Evolutionary conservation across 2,113 vertebrate genomes (phyloP), one percentile per base, ranked within the genome.

Genomic region (Oceanodroma tethys): DNA sequence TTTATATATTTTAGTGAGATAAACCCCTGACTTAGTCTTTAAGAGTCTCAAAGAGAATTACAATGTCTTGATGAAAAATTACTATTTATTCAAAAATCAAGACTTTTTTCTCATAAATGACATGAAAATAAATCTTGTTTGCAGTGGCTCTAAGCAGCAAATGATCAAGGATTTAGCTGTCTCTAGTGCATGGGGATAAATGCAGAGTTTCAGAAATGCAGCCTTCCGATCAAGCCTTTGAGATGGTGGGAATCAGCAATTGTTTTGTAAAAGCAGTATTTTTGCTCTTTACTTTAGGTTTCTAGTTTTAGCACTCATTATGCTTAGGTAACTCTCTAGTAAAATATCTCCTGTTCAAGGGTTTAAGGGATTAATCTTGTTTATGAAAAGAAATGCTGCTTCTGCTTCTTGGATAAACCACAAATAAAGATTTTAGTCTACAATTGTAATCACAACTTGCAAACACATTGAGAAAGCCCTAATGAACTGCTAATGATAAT

Each of bases 311-410:
- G 43, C 67, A 47, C 53, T 84, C 29, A 23, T 96, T 84, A 47
- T 89, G 89, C 68, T 97, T 97, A 92, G 30, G 52, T 96, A 97
- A 96, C 71, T 76, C 50, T 36, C 42, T 3, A 48, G 67, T 67
- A 87, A 97, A 95, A 93, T 93, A 94, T 43, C 86, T 90, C 34
- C 70, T 81, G 36, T 87, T 91, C 74, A 34, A 73, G 68, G 78
- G 16, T 92, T 97, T 96, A 96, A 85, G 81, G 93, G 81, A 95
- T 97, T 97, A 96, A 89, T 91, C 60, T 91, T 90, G n/a, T 93
- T 95, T 95, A 70, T 89, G 75, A 67, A 95, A 97, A 90, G 76
- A 92, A 94, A 73, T 59, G 81, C 63, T 96, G 5, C 74, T 91
- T 70, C 78, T 72, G 74, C 82, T 93, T 74, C 68, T 97, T 36